These are phyloP conservation scores for Pristiophorus japonicus DNA, from an alignment of 2,113 vertebrate genomes.

Conservation along the genomic window DNA sequence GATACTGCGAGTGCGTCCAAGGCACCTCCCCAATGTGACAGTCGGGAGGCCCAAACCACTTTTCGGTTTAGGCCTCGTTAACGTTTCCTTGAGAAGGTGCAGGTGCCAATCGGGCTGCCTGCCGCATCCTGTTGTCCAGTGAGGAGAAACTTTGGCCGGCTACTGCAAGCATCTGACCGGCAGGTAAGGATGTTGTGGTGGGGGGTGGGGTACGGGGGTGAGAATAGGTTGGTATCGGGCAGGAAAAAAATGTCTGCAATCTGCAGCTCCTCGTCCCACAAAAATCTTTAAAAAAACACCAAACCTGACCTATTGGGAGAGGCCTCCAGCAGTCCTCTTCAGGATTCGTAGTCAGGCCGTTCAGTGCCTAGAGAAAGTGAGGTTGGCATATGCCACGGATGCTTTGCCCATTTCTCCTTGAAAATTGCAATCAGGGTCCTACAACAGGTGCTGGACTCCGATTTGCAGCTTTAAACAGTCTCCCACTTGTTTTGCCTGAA, in stretches of 20 bases:
- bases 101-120: not conserved
- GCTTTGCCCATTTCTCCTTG: no score
- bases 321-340: not conserved
- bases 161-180: not conserved
- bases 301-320: not conserved
- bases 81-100: not conserved
- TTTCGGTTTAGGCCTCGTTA: not conserved
- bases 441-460: not conserved
- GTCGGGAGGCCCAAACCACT: not conserved
- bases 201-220: not conserved
- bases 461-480: not conserved
- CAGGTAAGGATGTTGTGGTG: not conserved
- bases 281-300: not conserved
- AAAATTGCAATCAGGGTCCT: no score
- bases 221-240: not conserved
- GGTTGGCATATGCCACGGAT: not conserved
- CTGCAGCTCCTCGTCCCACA: not conserved
- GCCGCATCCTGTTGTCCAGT: not conserved
- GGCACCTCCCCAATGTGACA: not conserved
- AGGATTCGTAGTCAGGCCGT: not conserved
- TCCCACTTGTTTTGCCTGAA: not conserved
- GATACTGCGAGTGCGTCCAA: not conserved
- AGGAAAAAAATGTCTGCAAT: not conserved
- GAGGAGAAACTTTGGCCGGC: not conserved
- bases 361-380: not conserved